phyloP scores from a whole-genome alignment of 2,797 vertebrate genomes.

The Discoglossus pictus region DNA sequence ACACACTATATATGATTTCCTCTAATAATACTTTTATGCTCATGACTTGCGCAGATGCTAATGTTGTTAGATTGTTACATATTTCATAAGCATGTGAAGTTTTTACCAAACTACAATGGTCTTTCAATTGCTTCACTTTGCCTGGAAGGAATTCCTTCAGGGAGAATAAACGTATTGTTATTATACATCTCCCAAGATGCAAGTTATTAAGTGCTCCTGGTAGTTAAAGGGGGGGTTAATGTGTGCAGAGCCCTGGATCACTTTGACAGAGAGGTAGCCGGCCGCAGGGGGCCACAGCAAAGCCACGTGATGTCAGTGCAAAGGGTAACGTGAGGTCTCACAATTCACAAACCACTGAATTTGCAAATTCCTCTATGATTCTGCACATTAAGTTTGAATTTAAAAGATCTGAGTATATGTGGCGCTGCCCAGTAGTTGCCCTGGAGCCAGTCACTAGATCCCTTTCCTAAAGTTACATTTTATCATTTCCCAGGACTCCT shows the following conservation, averaged over 20 bases:
- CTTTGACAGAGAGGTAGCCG: neutral
- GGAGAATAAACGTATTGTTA: too few species aligned
- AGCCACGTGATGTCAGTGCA: slow-evolving; percentile 10
- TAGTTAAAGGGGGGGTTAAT: slow-evolving; percentile 8
- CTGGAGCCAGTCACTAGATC: neutral
- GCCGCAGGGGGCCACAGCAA: slow-evolving; percentile 5
- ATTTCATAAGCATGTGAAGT: too few species aligned
- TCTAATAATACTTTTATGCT: too few species aligned
- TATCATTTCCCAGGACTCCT: slow-evolving; percentile 14
- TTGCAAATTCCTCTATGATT: slow-evolving; percentile 30
- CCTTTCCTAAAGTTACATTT: slow-evolving; percentile 4
- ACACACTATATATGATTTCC: too few species aligned
- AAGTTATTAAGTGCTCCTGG: too few species aligned
- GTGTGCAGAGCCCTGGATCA: neutral
- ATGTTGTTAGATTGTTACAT: too few species aligned
- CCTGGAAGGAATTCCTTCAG: too few species aligned
- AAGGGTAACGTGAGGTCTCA: slow-evolving; percentile 42
- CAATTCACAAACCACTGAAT: slow-evolving; percentile 29
- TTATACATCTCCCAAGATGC: too few species aligned
- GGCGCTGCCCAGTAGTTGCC: slow-evolving; percentile 1
- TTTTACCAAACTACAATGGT: too few species aligned
- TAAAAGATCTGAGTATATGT: neutral
- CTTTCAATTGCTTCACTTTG: too few species aligned
- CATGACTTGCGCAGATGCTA: too few species aligned
- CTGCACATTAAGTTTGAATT: neutral